phyloP scores from a whole-genome alignment of 2,888 invertebrate genomes.

The Aquatica leii region DNA sequence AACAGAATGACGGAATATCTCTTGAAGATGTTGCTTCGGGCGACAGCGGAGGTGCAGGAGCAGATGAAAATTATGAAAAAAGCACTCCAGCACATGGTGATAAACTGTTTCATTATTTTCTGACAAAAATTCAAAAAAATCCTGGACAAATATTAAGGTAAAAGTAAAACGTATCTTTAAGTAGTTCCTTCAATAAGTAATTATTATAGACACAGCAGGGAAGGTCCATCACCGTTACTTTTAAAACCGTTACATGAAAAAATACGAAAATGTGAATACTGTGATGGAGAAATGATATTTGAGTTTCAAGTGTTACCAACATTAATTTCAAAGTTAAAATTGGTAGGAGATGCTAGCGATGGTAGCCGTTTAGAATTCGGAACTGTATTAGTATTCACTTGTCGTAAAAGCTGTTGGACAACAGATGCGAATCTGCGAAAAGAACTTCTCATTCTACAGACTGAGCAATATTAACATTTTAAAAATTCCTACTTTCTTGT shows the following conservation, averaged over 20 bases:
- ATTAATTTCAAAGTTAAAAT: constrained; percentile 73
- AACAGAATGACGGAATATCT: constrained; percentile 58
- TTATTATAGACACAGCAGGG: constrained; percentile 76
- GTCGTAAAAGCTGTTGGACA: constrained; percentile 83
- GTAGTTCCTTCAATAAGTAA: too few relatives aligned
- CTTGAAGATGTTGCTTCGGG: constrained; percentile 46
- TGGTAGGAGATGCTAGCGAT: constrained; percentile 57
- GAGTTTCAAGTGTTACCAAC: constrained; percentile 88
- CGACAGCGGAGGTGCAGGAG: constrained; percentile 42
- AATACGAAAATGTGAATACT: constrained; percentile 70
- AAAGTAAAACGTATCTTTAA: too few relatives aligned
- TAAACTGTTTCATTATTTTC: constrained; percentile 80
- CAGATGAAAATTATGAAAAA: constrained; percentile 80
- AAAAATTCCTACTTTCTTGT: not conserved
- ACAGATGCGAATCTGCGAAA: constrained; percentile 70
- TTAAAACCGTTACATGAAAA: constrained; percentile 71
- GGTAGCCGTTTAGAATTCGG: constrained; percentile 79
- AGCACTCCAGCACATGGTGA: constrained; percentile 83
- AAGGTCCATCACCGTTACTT: constrained; percentile 70
- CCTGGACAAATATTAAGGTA: constrained; percentile 87
- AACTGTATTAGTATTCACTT: constrained; percentile 86
- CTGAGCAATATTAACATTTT: constrained; percentile 62
- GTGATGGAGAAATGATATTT: constrained; percentile 75
- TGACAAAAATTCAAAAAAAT: constrained; percentile 75
- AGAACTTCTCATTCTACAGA: constrained; percentile 80